Base-by-base conservation (phyloP, 2,888 invertebrate species). In the Plutella xylostella region DNA sequence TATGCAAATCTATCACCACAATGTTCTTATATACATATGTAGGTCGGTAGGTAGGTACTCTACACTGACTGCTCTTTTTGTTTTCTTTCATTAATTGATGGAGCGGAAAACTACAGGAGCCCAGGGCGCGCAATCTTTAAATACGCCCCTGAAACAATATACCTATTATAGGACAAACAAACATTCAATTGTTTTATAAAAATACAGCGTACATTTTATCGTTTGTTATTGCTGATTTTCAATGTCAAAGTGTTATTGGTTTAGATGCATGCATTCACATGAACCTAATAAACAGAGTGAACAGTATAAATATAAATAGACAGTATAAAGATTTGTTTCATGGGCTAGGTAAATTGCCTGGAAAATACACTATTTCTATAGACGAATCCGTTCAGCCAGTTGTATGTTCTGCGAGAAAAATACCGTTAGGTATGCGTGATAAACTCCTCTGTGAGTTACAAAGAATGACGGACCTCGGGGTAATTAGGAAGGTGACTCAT, bases 401-500 rank as follows among this genome's bases (percentile, higher is more conserved):
- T 7, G 31, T 50, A 9, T 42, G 45, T 34, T 38, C 49, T 11
- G 42, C 34, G 2, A 34, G 49, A 14, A 47, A 49, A 31, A 46
- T 48, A 14, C 48, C 50, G 1, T 4, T 48, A 7, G 42, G 46
- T 4, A 14, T 50, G 9, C 18, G 45, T 6, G 50, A 45, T 18
- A 31, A 45, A 15, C 21, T 50, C 17, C n/a, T 7, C 7, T 22
- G 4, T 0, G 47, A 47, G 30, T 20, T 49, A 7, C 17, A 28
- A 14, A 17, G 30, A 2, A 51, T 51, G 51, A 41, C 22, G 5
- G 14, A 46, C 7, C 18, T 52, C 14, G 53, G 52, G 2, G 52
- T 53, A 1, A 54, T 55, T 11, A 35, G 50, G 28, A 55, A 52
- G 19, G 53, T 53, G 1, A 40, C 31, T 6, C 49, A 53, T 35